Conservation (phyloP, 2,888 invertebrate species). For the Helobdella robusta region DNA sequence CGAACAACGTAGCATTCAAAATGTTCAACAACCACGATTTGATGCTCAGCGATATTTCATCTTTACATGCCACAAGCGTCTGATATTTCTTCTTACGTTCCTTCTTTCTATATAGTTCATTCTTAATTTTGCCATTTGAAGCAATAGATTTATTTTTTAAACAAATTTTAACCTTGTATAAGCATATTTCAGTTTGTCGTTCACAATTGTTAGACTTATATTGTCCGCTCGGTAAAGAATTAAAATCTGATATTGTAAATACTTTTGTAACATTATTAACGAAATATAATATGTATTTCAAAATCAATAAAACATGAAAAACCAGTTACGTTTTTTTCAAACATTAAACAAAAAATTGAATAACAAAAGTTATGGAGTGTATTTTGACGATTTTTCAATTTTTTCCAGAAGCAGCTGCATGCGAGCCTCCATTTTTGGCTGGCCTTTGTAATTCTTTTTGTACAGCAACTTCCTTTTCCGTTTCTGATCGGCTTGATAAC, state of each 20-base stretch:
- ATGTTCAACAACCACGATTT: not conserved
- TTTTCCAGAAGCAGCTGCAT: conserved; percentile 29
- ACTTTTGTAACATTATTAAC: not conserved
- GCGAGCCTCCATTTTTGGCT: conserved; percentile 27
- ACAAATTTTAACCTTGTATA: too few species aligned
- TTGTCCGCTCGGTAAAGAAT: not conserved
- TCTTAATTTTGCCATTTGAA: too few species aligned
- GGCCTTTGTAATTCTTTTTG: conserved; percentile 29
- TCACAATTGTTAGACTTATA: not conserved
- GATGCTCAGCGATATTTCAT: too few species aligned
- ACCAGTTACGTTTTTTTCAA: too few species aligned
- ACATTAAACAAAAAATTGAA: not conserved
- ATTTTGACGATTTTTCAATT: conserved; percentile 18
- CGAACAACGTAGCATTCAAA: not conserved
- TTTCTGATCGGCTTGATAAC: conserved; percentile 23
- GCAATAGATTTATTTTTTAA: too few species aligned
- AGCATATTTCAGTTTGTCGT: too few species aligned
- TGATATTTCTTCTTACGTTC: too few species aligned
- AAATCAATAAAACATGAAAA: not conserved
- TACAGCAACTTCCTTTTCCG: conserved; percentile 18
- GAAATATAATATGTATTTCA: not conserved
- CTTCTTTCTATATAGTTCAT: too few species aligned
- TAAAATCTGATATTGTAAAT: not conserved
- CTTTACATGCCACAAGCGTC: too few species aligned
- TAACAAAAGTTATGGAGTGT: not conserved